phyloP scores from a whole-genome alignment of 1,140 invertebrate genomes.

The Sweltsa coloradensis region DNA sequence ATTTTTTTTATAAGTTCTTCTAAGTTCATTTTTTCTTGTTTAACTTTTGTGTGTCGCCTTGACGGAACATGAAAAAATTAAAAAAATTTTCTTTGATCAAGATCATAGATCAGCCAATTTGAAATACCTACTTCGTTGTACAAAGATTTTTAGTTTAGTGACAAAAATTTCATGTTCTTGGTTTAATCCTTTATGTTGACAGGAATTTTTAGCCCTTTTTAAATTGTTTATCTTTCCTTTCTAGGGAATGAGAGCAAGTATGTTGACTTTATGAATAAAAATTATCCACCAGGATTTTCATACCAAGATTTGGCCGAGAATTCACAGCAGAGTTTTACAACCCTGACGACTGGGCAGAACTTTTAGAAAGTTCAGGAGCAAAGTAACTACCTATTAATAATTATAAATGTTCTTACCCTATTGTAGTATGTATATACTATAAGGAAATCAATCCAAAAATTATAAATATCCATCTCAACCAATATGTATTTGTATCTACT shows the following conservation, averaged over 20 bases:
- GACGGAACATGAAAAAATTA: not conserved
- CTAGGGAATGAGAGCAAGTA: slow-evolving; percentile 5
- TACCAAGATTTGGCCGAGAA: slow-evolving; percentile 78
- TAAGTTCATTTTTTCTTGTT: not conserved
- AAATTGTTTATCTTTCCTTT: not conserved
- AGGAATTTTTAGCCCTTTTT: not conserved
- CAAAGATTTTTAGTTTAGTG: not conserved
- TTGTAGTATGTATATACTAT: no score
- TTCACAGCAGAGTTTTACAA: slow-evolving; percentile 77
- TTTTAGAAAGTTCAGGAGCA: slow-evolving; percentile 64
- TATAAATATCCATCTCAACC: no score
- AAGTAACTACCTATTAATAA: no score
- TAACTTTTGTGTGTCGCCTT: not conserved
- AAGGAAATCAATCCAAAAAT: no score
- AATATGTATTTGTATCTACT: no score
- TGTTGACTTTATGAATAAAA: slow-evolving; percentile 54
- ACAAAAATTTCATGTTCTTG: not conserved
- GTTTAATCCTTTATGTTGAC: not conserved
- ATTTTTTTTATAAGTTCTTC: not conserved
- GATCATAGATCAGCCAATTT: not conserved
- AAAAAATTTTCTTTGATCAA: not conserved
- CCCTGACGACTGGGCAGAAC: slow-evolving; percentile 57
- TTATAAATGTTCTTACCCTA: no score
- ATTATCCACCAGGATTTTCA: slow-evolving; percentile 65
- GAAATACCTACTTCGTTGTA: not conserved